Conservation (phyloP, 2,888 invertebrate genomes). For the Polyommatus iphigenia region DNA sequence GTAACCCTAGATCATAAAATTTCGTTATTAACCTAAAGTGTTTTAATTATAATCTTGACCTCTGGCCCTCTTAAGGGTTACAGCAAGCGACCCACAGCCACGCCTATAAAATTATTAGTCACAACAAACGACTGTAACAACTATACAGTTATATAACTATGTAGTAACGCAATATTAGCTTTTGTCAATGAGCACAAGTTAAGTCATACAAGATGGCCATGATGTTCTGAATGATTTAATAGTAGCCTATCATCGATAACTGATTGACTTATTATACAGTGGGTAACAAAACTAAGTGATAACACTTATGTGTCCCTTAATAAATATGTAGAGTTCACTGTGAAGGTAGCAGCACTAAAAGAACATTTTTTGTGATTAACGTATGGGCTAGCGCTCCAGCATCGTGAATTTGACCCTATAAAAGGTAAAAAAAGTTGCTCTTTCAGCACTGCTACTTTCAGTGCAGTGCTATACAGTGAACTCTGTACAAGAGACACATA, state of each 20-base stretch:
- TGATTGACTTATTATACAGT: too few relatives aligned
- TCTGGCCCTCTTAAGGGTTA: constrained; percentile 21
- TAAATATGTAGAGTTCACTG: too few relatives aligned
- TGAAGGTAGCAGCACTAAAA: too few relatives aligned
- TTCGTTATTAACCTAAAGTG: neutral
- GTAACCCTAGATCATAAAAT: neutral
- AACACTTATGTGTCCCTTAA: too few relatives aligned
- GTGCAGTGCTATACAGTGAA: too few relatives aligned
- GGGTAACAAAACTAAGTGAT: too few relatives aligned
- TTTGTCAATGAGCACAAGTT: constrained; percentile 10
- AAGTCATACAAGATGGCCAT: neutral
- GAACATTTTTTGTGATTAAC: too few relatives aligned
- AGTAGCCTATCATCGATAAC: neutral
- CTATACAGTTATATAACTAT: constrained; percentile 19
- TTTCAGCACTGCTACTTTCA: too few relatives aligned
- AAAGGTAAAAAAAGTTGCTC: too few relatives aligned
- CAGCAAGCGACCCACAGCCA: neutral
- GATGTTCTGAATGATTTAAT: neutral
- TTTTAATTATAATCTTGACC: constrained; percentile 2
- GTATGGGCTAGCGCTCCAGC: too few relatives aligned
- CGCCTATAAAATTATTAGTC: neutral
- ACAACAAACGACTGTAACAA: neutral
- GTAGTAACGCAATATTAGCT: constrained; percentile 1
- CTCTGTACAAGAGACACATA: too few relatives aligned
- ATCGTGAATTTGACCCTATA: too few relatives aligned